Conservation (phyloP, 2,797 vertebrate genomes). For the Malacoctenus gilli region DNA sequence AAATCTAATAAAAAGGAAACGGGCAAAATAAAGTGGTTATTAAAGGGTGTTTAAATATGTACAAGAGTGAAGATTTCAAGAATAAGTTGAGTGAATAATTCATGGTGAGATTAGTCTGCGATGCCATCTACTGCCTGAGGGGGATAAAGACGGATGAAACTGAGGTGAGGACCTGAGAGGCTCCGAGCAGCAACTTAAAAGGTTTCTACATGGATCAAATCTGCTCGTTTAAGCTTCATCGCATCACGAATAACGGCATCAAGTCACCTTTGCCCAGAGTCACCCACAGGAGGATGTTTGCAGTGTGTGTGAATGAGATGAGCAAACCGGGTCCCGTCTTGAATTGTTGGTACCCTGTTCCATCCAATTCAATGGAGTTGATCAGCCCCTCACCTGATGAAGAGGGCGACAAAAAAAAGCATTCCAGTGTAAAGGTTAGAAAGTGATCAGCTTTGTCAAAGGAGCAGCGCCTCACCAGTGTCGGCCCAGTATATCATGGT, state of each 20-base stretch:
- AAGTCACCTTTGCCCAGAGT: slow-evolving; percentile 78
- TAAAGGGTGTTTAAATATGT: slow-evolving; percentile 5
- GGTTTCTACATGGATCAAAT: too few species aligned
- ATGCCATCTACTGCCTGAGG: slow-evolving; percentile 57
- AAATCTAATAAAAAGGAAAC: too few species aligned
- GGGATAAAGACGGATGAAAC: background rate
- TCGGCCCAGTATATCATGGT: slow-evolving; percentile 90
- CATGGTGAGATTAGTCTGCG: slow-evolving; percentile 18
- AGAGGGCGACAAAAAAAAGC: too few species aligned
- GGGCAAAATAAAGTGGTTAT: background rate
- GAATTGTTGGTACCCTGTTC: slow-evolving; percentile 80
- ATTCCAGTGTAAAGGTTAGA: too few species aligned
- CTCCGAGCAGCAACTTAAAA: background rate
- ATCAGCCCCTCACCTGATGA: slow-evolving; percentile 73
- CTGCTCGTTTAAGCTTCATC: background rate
- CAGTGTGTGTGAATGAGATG: slow-evolving; percentile 76
- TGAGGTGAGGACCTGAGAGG: background rate
- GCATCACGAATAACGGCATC: background rate
- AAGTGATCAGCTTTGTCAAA: background rate
- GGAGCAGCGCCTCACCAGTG: slow-evolving; percentile 68
- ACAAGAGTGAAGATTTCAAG: background rate
- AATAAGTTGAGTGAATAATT: slow-evolving; percentile 30
- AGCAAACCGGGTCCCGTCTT: slow-evolving; percentile 78
- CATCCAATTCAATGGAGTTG: slow-evolving; percentile 75
- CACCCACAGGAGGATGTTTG: slow-evolving; percentile 87